These are phyloP conservation scores for Leuciscus waleckii DNA, from an alignment of 2,797 vertebrate species.

Conservation along the genomic window DNA sequence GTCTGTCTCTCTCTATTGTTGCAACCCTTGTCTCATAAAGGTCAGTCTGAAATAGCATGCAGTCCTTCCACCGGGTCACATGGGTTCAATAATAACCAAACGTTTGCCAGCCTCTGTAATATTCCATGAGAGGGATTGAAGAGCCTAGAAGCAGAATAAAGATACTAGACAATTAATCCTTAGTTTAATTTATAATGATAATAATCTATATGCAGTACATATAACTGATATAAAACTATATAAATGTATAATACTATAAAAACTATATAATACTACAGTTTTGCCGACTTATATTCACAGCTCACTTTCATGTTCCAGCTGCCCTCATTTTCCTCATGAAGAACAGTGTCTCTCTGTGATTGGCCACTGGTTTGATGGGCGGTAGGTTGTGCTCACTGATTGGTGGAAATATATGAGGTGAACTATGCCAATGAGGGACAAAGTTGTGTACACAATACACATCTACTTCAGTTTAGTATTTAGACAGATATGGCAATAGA, in stretches of 20 bases:
- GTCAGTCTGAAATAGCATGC: conserved; percentile 61
- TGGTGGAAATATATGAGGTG: conserved; percentile 24
- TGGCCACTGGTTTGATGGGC: conserved; percentile 29
- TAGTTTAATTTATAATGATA: neutral
- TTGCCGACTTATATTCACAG: neutral
- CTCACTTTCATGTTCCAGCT: neutral
- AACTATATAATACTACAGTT: neutral
- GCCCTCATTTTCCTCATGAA: neutral
- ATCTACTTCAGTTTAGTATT: neutral
- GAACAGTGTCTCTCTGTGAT: conserved; percentile 26
- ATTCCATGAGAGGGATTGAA: conserved; percentile 10
- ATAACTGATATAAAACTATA: neutral
- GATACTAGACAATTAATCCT: neutral
- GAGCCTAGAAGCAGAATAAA: neutral
- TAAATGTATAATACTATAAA: neutral
- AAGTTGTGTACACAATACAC: neutral
- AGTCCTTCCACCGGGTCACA: conserved; percentile 55
- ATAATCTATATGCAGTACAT: neutral
- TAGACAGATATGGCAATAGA: neutral
- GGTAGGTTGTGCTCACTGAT: conserved; percentile 22
- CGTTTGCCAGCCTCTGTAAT: conserved; percentile 14
- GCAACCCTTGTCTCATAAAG: conserved; percentile 56
- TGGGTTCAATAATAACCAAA: conserved; percentile 40
- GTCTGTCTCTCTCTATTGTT: conserved; percentile 51
- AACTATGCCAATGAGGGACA: neutral